These are phyloP conservation scores for Napeogenes sylphis DNA, from an alignment of 2,888 invertebrate species.

Conservation along the genomic window DNA sequence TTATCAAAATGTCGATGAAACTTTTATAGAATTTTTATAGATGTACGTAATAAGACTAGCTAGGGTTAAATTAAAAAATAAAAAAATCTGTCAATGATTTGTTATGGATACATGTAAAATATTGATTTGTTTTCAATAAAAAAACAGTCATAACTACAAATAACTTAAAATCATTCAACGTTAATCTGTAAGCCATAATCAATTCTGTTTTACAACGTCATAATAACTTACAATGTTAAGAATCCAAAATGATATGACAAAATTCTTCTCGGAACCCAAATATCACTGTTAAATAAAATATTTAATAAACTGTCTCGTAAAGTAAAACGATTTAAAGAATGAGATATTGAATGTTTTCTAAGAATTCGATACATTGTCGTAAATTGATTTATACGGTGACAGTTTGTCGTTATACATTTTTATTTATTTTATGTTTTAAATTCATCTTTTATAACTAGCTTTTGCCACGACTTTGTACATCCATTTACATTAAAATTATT, in stretches of 20 bases:
- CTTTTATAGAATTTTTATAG: too few relatives aligned
- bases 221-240: conserved; percentile 46
- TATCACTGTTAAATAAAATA: conserved; percentile 52
- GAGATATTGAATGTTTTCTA: conserved; percentile 41
- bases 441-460: neutral
- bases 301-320: conserved; percentile 74
- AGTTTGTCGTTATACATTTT: neutral
- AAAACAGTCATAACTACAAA: too few relatives aligned
- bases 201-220: conserved; percentile 23
- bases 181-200: too few relatives aligned
- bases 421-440: conserved; percentile 9
- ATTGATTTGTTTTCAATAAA: too few relatives aligned
- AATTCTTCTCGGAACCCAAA: conserved; percentile 64
- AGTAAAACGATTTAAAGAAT: conserved; percentile 38
- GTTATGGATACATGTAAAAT: too few relatives aligned
- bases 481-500: too few relatives aligned
- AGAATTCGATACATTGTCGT: conserved; percentile 58
- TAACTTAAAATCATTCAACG: too few relatives aligned
- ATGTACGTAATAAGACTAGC: too few relatives aligned
- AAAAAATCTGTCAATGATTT: too few relatives aligned
- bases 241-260: conserved; percentile 53
- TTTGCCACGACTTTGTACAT: neutral
- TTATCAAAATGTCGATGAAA: too few relatives aligned
- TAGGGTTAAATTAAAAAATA: too few relatives aligned
- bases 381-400: conserved; percentile 47